These are phyloP conservation scores for Colletes latitarsis DNA, from an alignment of 1,140 invertebrate genomes.

Conservation along the genomic window DNA sequence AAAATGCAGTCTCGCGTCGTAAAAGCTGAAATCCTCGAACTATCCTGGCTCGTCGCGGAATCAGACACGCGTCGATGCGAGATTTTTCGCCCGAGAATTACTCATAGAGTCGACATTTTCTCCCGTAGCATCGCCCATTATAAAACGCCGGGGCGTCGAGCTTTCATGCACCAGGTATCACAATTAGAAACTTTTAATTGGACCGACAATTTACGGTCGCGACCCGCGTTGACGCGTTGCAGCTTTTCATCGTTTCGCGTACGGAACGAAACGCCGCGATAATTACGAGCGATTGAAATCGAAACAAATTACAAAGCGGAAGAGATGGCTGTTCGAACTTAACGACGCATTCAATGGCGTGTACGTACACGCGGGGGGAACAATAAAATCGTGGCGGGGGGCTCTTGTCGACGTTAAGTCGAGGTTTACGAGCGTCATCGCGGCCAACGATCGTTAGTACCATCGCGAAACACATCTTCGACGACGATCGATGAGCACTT, in stretches of 20 bases:
- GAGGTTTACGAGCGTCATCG: constrained; percentile 19
- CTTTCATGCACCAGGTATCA: background rate
- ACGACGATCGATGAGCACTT: constrained; percentile 42
- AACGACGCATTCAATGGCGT: constrained; percentile 1
- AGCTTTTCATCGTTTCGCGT: background rate
- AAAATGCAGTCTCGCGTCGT: too few species aligned
- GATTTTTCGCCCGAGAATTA: background rate
- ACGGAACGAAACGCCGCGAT: background rate
- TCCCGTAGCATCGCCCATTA: background rate
- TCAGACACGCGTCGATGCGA: background rate
- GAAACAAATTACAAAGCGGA: constrained; percentile 6
- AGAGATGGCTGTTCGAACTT: background rate
- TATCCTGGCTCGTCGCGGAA: too few species aligned
- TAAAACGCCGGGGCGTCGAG: background rate
- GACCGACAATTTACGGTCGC: constrained; percentile 12
- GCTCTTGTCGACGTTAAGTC: background rate
- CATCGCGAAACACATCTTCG: constrained; percentile 35
- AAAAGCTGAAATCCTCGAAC: too few species aligned
- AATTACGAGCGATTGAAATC: constrained; percentile 3
- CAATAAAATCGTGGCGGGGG: constrained; percentile 21
- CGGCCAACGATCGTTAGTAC: constrained; percentile 13
- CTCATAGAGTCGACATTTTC: background rate
- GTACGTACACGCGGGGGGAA: background rate
- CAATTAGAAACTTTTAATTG: constrained; percentile 50
- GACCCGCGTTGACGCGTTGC: background rate